Conservation (phyloP, 2,113 vertebrate genomes). For the Capreolus pygargus region DNA sequence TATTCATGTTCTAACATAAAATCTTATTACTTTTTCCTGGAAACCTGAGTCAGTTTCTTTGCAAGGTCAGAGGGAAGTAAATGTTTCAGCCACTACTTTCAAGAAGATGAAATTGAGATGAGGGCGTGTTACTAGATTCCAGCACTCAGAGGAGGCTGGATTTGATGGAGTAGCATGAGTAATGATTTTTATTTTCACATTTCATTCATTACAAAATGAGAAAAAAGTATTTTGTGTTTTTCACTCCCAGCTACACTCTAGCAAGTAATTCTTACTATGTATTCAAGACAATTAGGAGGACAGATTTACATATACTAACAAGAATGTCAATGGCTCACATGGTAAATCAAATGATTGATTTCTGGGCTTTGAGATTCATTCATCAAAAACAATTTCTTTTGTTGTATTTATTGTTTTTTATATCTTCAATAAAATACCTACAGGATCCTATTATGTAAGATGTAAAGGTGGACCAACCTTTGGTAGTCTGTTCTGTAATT, state of each 20-base stretch:
- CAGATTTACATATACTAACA: background rate
- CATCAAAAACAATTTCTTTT: background rate
- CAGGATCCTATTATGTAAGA: background rate
- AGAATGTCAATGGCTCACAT: background rate
- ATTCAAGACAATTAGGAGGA: background rate
- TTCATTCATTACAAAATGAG: background rate
- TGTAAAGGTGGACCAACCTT: background rate
- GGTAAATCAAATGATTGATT: background rate
- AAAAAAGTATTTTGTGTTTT: background rate
- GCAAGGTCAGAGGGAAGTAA: background rate
- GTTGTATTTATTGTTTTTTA: background rate
- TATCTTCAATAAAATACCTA: background rate
- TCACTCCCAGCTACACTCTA: background rate
- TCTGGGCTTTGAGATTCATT: background rate
- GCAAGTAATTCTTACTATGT: background rate
- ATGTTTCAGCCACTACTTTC: background rate
- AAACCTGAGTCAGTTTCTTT: background rate
- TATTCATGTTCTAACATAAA: background rate
- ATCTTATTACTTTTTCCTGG: background rate
- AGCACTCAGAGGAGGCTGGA: background rate
- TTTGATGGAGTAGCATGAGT: background rate
- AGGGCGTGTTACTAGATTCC: background rate
- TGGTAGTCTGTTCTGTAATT: background rate
- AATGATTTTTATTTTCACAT: background rate
- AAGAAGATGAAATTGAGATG: background rate